phyloP scores from a whole-genome alignment of 2,797 vertebrate species.

The Sebastes trivittatus region DNA sequence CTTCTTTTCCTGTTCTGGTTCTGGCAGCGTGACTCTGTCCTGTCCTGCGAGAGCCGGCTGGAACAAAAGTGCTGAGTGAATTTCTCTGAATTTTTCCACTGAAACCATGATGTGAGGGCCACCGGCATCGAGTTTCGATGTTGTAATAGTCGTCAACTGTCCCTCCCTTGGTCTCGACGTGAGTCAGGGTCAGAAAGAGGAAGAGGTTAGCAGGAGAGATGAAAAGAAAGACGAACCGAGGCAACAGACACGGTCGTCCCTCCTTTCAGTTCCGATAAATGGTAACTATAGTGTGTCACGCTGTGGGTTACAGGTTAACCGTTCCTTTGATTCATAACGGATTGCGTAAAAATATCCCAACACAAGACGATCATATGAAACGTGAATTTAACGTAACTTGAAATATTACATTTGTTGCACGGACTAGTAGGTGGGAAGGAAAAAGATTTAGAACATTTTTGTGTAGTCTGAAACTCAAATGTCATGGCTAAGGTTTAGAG shows the following conservation, averaged over 20 bases:
- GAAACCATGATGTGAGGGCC: constrained; percentile 67
- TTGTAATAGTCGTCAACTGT: constrained; percentile 73
- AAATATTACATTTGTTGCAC: background rate
- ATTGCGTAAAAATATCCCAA: background rate
- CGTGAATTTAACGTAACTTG: background rate
- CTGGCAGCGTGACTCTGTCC: constrained; percentile 56
- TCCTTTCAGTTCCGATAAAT: constrained; percentile 66
- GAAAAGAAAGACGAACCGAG: constrained; percentile 60
- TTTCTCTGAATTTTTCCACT: constrained; percentile 67
- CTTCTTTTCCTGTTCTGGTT: constrained; percentile 55
- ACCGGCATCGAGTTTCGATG: constrained; percentile 72
- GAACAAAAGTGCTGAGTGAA: constrained; percentile 62
- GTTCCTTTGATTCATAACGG: constrained; percentile 10
- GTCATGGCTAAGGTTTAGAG: background rate
- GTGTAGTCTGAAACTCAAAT: background rate
- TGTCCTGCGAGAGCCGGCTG: constrained; percentile 45
- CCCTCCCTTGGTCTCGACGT: constrained; percentile 47
- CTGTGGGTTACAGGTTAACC: constrained; percentile 27
- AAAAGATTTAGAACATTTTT: background rate
- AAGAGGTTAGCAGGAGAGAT: constrained; percentile 70
- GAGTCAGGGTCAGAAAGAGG: constrained; percentile 82
- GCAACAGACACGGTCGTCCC: constrained; percentile 40
- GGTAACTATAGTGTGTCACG: constrained; percentile 22
- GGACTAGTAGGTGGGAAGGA: background rate
- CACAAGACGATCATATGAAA: background rate